Evolutionary conservation across 1,140 invertebrate genomes (phyloP).

Genomic region (Lucilia cuprina): DNA sequence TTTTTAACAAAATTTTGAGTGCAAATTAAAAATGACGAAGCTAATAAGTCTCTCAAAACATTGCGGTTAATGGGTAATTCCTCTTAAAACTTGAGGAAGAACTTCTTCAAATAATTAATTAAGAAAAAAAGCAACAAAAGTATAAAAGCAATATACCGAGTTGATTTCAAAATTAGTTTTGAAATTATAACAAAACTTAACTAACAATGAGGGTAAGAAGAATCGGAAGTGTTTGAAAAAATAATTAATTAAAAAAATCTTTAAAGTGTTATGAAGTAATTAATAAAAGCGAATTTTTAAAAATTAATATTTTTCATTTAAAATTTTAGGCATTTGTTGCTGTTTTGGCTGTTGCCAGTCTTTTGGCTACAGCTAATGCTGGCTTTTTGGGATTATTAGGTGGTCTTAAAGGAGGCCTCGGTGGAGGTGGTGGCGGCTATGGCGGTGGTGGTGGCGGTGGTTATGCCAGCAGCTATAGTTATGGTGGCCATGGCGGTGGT

Average conservation of each 20-base stretch:
- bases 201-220: neutral
- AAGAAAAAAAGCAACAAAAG: neutral
- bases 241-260: neutral
- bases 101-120: neutral
- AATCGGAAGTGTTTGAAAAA: neutral
- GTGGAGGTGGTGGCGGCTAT: neutral
- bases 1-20: neutral
- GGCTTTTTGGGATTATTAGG: conserved; percentile 44
- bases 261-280: neutral
- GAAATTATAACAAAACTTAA: neutral
- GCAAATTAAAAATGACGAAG: neutral
- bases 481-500: conserved; percentile 38
- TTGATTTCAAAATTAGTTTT: neutral
- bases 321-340: conserved; percentile 50
- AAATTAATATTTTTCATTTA: neutral
- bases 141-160: neutral
- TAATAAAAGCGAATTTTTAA: neutral
- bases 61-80: neutral
- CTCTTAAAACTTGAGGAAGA: neutral
- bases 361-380: conserved; percentile 49
- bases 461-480: conserved; percentile 6
- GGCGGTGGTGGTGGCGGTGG: neutral
- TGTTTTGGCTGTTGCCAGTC: conserved; percentile 49
- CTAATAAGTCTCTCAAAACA: neutral
- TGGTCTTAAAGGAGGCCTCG: neutral